These are phyloP conservation scores for Trichonephila clavipes DNA, from an alignment of 1,140 invertebrate genomes.

Conservation along the genomic window DNA sequence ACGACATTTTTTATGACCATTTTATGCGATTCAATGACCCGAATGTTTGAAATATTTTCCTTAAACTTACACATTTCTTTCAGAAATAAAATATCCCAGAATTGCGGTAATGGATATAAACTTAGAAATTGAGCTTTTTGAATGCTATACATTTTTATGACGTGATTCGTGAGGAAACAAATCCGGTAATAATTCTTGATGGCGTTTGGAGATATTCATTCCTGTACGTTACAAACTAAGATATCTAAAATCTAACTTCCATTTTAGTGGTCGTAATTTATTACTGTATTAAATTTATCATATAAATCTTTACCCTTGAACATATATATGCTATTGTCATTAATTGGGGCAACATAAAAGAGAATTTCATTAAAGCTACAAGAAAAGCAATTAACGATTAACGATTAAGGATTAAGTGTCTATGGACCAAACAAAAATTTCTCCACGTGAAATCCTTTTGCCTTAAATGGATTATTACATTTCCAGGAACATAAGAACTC, in stretches of 20 bases:
- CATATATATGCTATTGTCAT: no score
- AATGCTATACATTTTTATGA: constrained; percentile 42
- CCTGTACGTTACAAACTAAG: not conserved
- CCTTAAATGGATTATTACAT: no score
- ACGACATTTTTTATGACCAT: constrained; percentile 37
- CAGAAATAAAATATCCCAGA: constrained; percentile 19
- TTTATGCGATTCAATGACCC: constrained; percentile 54
- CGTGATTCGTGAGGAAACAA: constrained; percentile 15
- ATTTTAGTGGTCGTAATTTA: not conserved
- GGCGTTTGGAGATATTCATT: constrained; percentile 12
- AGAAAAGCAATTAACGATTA: no score
- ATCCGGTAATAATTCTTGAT: constrained; percentile 33
- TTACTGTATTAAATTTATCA: not conserved
- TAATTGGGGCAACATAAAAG: no score
- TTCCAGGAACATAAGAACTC: no score
- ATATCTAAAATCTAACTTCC: not conserved
- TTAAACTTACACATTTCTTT: constrained; percentile 32
- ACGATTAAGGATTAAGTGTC: no score
- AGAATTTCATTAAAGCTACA: no score
- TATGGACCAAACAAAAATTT: no score
- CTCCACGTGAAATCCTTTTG: no score
- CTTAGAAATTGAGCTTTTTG: constrained; percentile 36
- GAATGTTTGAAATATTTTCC: constrained; percentile 41
- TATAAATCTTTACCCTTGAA: not conserved
- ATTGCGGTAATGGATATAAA: constrained; percentile 38